Evolutionary conservation across 2,113 vertebrate genomes (phyloP).

Genomic region (Dipodomys spectabilis): DNA sequence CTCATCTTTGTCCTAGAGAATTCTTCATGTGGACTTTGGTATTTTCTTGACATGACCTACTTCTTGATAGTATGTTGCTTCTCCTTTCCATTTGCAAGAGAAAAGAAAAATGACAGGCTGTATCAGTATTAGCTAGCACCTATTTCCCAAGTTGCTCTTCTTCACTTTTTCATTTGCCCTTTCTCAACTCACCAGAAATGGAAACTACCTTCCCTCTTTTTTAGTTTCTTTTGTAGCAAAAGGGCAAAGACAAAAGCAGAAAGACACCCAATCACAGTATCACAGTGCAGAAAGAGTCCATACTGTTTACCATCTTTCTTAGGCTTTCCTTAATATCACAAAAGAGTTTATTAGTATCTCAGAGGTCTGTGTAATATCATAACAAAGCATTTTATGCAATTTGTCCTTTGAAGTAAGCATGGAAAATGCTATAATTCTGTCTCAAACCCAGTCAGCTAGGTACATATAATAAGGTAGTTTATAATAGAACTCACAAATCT

Average conservation of each 20-base stretch:
- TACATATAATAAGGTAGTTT: neutral
- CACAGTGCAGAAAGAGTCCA: neutral
- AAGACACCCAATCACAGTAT: neutral
- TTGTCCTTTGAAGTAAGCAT: neutral
- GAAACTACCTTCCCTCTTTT: neutral
- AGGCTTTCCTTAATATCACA: neutral
- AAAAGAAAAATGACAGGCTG: neutral
- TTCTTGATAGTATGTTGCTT: neutral
- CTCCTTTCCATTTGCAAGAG: neutral
- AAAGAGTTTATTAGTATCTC: neutral
- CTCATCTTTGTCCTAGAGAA: neutral
- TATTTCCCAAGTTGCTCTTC: neutral
- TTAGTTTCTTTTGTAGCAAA: neutral
- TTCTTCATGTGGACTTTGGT: neutral
- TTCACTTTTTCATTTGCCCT: neutral
- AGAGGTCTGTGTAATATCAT: neutral
- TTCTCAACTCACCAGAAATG: neutral
- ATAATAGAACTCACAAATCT: neutral
- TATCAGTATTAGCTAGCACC: neutral
- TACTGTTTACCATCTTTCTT: neutral
- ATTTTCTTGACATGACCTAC: neutral
- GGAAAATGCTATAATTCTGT: neutral
- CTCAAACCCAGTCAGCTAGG: slow-evolving; percentile 9
- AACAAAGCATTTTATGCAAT: neutral
- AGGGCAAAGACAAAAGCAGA: neutral